Evolutionary conservation across 2,113 vertebrate species (phyloP).

Genomic region (Protomyctophum bolini): DNA sequence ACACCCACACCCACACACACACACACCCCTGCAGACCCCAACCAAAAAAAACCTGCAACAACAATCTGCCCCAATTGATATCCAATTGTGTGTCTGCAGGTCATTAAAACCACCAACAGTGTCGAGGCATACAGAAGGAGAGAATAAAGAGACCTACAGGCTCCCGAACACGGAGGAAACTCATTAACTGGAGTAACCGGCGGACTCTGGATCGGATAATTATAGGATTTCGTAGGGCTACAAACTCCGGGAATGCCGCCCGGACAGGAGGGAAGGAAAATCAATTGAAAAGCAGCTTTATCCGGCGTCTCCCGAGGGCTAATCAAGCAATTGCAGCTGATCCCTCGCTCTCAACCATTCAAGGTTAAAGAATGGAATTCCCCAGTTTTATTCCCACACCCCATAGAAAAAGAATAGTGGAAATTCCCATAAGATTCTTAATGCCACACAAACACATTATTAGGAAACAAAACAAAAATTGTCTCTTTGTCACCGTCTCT

Average conservation of each 20-base stretch:
- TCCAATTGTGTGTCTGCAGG: constrained; percentile 39
- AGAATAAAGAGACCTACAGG: constrained; percentile 48
- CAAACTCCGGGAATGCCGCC: constrained; percentile 58
- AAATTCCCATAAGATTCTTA: constrained; percentile 35
- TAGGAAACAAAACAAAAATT: constrained; percentile 20
- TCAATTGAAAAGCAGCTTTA: constrained; percentile 59
- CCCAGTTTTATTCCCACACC: constrained; percentile 11
- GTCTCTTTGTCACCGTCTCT: neutral
- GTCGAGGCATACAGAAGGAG: constrained; percentile 23
- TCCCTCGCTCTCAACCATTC: constrained; percentile 43
- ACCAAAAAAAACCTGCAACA: constrained; percentile 28
- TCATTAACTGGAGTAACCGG: constrained; percentile 59
- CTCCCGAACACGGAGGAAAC: constrained; percentile 57
- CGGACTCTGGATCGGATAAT: constrained; percentile 54
- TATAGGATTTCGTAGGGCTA: constrained; percentile 53
- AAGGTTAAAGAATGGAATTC: constrained; percentile 55
- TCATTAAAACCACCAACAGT: constrained; percentile 56
- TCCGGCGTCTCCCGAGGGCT: constrained; percentile 54
- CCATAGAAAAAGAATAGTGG: constrained; percentile 27
- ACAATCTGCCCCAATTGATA: constrained; percentile 40
- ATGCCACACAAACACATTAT: constrained; percentile 18
- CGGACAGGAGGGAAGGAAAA: constrained; percentile 42
- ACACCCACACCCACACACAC: neutral
- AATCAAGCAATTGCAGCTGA: constrained; percentile 61
- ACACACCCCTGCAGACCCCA: neutral